Conservation (phyloP, 2,113 vertebrate species). For the Coturnix japonica region DNA sequence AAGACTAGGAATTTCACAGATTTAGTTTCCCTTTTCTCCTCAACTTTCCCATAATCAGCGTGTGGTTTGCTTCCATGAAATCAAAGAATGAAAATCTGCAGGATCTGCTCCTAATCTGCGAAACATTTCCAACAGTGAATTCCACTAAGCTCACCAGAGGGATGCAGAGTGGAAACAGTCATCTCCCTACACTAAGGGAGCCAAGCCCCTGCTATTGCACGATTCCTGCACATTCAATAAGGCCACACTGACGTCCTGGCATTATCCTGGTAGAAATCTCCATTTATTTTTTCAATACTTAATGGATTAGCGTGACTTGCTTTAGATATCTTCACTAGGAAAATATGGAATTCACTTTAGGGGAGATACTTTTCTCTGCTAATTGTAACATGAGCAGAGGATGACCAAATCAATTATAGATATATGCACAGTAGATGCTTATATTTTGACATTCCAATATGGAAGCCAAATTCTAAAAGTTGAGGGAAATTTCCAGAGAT, state of each 20-base stretch:
- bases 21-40: neutral
- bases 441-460: neutral
- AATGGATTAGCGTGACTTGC: neutral
- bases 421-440: accelerated
- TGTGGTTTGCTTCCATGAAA: neutral
- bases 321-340: neutral
- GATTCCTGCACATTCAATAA: neutral
- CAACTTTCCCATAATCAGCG: neutral
- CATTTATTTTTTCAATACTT: neutral
- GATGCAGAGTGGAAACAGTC: neutral
- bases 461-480: neutral
- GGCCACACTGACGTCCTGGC: neutral
- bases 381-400: neutral
- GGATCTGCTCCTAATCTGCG: neutral
- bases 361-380: neutral
- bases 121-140: neutral
- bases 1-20: neutral
- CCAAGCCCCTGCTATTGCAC: neutral
- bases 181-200: neutral
- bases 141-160: neutral
- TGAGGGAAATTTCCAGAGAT: neutral
- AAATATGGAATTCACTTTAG: neutral
- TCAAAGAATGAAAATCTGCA: neutral
- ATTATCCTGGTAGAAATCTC: neutral
- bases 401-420: neutral